phyloP scores from a whole-genome alignment of 1,140 invertebrate genomes.

The Trachelipus rathkii region DNA sequence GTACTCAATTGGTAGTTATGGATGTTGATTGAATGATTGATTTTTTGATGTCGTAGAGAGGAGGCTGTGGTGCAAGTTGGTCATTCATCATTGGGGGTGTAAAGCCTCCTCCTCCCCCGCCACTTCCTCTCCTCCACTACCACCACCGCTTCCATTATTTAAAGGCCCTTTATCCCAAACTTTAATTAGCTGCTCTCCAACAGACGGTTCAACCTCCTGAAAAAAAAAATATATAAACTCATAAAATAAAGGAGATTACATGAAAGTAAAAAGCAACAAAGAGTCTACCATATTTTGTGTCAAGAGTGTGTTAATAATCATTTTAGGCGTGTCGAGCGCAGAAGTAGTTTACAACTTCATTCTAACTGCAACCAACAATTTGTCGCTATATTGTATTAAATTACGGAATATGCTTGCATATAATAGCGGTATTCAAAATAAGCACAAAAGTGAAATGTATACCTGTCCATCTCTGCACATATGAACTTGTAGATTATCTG shows the following conservation, averaged over 20 bases:
- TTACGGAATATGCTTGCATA: too few relatives aligned
- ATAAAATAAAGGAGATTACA: too few relatives aligned
- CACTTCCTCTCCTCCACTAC: conserved; percentile 3
- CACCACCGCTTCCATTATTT: conserved; percentile 19
- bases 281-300: too few relatives aligned
- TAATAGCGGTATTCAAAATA: background rate
- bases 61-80: conserved; percentile 11
- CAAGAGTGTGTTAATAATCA: too few relatives aligned
- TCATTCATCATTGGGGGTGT: conserved; percentile 25
- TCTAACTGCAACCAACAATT: too few relatives aligned
- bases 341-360: too few relatives aligned
- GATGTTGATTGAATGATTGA: too few relatives aligned
- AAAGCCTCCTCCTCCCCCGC: background rate
- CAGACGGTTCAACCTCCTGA: conserved; percentile 54
- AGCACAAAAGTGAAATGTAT: conserved; percentile 30
- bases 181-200: conserved; percentile 53
- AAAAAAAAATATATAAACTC: conserved; percentile 26
- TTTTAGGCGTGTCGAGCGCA: too few relatives aligned
- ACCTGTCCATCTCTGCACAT: conserved; percentile 57
- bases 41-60: too few relatives aligned
- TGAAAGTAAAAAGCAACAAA: too few relatives aligned
- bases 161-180: conserved; percentile 51
- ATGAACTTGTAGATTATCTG: conserved; percentile 55
- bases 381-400: too few relatives aligned
- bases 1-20: too few relatives aligned